phyloP scores from a whole-genome alignment of 2,797 vertebrate species.

The Remorina albescens region DNA sequence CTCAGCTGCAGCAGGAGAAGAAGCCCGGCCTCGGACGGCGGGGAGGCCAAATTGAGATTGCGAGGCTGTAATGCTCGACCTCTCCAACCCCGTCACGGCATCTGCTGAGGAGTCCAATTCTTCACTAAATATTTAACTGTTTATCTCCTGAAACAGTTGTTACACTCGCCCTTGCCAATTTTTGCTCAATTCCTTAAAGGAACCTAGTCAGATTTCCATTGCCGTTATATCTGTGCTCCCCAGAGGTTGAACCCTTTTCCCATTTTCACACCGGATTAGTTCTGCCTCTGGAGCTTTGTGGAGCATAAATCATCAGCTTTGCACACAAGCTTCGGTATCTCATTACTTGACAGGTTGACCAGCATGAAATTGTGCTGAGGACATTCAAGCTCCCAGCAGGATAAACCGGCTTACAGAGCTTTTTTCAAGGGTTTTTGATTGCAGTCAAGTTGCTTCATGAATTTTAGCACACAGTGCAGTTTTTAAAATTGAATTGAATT shows the following conservation, averaged over 20 bases:
- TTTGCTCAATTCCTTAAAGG: no score
- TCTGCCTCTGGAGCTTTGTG: background rate
- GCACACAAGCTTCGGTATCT: background rate
- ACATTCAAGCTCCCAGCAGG: conserved; percentile 1
- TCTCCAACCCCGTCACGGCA: background rate
- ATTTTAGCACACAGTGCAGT: background rate
- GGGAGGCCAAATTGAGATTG: conserved; percentile 26
- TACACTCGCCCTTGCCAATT: no score
- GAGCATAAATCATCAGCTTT: background rate
- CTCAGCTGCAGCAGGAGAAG: conserved; percentile 38
- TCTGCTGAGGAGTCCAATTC: background rate
- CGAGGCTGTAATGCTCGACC: conserved; percentile 28
- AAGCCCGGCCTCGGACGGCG: background rate
- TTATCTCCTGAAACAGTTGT: no score
- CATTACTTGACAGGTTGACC: conserved; percentile 3
- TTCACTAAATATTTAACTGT: no score
- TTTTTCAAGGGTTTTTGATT: conserved; percentile 11
- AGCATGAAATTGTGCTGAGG: background rate
- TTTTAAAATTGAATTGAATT: no score
- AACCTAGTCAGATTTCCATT: no score
- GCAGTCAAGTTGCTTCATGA: background rate
- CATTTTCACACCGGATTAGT: background rate
- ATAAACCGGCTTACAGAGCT: conserved; percentile 27
- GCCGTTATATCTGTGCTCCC: background rate
- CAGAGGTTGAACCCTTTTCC: background rate